phyloP scores from a whole-genome alignment of 1,140 invertebrate genomes.

The Nixonia krombeini region DNA sequence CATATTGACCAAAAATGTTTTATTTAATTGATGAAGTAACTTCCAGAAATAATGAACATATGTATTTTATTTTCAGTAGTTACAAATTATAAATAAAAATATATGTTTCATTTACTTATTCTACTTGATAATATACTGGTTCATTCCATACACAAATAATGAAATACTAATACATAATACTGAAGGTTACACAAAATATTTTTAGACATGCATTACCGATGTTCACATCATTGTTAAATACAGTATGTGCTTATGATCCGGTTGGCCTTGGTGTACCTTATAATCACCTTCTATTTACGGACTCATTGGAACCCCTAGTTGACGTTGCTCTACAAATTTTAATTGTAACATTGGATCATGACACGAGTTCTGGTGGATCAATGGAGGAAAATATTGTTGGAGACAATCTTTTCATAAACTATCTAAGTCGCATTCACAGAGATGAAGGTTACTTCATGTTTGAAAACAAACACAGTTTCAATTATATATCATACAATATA shows the following conservation, averaged over 20 bases:
- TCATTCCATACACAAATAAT: no score
- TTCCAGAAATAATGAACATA: no score
- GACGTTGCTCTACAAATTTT: constrained; percentile 96
- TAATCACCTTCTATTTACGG: constrained; percentile 97
- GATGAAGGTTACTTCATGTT: constrained; percentile 82
- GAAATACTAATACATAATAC: no score
- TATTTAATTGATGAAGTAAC: no score
- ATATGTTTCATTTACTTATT: no score
- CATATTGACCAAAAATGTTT: constrained; percentile 1
- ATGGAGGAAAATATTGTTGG: constrained; percentile 68
- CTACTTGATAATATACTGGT: no score
- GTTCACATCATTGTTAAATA: constrained; percentile 98
- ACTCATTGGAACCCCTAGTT: constrained; percentile 94
- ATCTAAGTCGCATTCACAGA: constrained; percentile 96
- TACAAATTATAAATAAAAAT: no score
- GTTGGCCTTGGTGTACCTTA: constrained; percentile 97
- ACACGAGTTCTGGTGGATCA: constrained; percentile 73
- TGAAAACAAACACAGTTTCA: no score
- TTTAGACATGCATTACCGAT: constrained; percentile 91
- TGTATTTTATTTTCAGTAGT: no score
- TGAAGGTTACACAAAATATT: no score
- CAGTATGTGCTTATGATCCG: constrained; percentile 97
- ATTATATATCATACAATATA: no score
- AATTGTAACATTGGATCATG: constrained; percentile 96
- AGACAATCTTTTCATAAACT: constrained; percentile 99